A percentile compares a stretch with the other conserved stretches of the same genome.
These are phyloP conservation scores for Nasua narica DNA, from an alignment of 2,797 vertebrate genomes.

Conservation along the genomic window DNA sequence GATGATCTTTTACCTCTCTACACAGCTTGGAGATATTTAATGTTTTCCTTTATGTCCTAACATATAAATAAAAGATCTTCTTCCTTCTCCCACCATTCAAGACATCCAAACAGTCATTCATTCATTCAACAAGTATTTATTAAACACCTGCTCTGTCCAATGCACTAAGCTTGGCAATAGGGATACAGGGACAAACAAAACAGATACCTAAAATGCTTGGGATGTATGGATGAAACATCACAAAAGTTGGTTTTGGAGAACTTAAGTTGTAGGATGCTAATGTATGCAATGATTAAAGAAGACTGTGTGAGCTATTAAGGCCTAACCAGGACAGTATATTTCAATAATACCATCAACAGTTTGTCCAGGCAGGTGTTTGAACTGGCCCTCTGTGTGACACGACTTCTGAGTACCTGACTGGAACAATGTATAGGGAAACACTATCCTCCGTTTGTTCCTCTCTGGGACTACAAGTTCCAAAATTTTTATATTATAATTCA, in stretches of 20 bases:
- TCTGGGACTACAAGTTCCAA: not conserved
- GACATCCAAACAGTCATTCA: not conserved
- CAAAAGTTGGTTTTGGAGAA: not conserved
- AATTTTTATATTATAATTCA: not conserved
- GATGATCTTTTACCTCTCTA: not conserved
- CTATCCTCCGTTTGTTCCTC: not conserved
- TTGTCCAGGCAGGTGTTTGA: not conserved
- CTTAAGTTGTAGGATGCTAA: not conserved
- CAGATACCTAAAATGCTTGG: not conserved
- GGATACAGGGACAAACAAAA: not conserved
- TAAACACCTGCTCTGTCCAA: not conserved
- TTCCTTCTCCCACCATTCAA: not conserved
- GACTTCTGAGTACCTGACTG: not conserved
- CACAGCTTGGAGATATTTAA: not conserved
- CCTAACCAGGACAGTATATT: not conserved
- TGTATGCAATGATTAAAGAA: not conserved
- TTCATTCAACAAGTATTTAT: not conserved
- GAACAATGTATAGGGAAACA: not conserved
- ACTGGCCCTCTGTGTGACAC: not conserved
- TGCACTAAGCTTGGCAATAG: not conserved
- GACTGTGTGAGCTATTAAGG: not conserved
- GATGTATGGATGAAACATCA: not conserved
- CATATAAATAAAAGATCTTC: not conserved
- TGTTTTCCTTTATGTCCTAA: not conserved
- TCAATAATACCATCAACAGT: not conserved